These are phyloP conservation scores for Podarcis cretensis DNA, from an alignment of 2,113 vertebrate species.

Conservation along the genomic window DNA sequence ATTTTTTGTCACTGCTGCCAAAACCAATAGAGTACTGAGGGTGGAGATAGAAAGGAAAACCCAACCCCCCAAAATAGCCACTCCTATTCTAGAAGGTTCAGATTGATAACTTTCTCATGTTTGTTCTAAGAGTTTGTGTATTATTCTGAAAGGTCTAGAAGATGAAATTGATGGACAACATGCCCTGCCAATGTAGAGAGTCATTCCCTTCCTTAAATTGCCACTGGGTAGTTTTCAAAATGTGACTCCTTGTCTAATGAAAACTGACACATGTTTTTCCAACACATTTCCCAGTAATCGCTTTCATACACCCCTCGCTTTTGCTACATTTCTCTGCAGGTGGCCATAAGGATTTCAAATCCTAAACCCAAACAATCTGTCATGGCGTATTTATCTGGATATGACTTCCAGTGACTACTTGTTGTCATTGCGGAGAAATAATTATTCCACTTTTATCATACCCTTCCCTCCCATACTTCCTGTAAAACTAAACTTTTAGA, in stretches of 20 bases:
- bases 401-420: slow-evolving; percentile 1
- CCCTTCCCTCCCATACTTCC: neutral
- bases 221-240: neutral
- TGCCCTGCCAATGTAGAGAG: slow-evolving; percentile 6
- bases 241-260: slow-evolving; percentile 3
- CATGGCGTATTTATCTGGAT: neutral
- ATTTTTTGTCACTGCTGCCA: too few species aligned
- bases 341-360: neutral
- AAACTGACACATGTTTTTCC: slow-evolving; percentile 18
- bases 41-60: too few species aligned
- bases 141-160: neutral
- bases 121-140: too few species aligned
- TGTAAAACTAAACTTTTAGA: neutral
- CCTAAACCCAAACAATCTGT: slow-evolving; percentile 1
- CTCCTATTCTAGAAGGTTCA: too few species aligned
- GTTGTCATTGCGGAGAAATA: neutral
- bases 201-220: slow-evolving; percentile 18
- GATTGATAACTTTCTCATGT: too few species aligned
- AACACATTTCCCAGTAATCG: neutral
- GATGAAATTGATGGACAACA: slow-evolving; percentile 3
- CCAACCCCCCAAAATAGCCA: too few species aligned
- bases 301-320: neutral
- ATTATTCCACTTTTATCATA: neutral
- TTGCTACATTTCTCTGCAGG: neutral
- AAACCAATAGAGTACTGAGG: too few species aligned